Evolutionary conservation across 2,113 vertebrate genomes (phyloP).

Genomic region (Brachyistius frenatus): DNA sequence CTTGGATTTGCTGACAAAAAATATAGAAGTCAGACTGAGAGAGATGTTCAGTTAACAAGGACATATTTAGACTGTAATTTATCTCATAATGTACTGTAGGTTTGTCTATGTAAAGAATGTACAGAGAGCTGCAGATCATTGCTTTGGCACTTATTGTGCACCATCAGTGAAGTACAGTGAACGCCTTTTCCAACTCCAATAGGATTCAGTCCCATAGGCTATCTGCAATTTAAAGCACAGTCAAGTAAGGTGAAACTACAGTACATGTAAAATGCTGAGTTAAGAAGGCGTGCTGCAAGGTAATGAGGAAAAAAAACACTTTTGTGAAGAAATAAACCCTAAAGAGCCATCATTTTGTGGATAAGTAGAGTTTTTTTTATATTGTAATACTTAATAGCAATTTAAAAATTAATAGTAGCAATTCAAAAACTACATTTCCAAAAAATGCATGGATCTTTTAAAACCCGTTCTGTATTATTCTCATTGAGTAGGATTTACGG

Average conservation of each 20-base stretch:
- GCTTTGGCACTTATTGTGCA: not conserved
- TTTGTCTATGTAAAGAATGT: not conserved
- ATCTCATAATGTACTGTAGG: not conserved
- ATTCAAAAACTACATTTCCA: not conserved
- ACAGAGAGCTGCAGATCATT: not conserved
- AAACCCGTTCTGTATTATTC: not conserved
- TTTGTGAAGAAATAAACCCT: not conserved
- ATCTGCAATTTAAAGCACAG: slow-evolving; percentile 1
- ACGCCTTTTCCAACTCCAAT: not conserved
- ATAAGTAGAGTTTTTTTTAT: too few species aligned
- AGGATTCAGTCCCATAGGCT: not conserved
- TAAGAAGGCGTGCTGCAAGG: not conserved
- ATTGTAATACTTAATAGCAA: too few species aligned
- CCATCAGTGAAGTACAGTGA: not conserved
- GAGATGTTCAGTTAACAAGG: not conserved
- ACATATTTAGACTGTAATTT: not conserved
- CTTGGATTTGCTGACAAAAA: not conserved
- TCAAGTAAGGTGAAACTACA: not conserved
- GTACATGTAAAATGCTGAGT: not conserved
- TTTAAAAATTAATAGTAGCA: not conserved
- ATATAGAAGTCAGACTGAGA: not conserved
- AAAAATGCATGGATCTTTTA: too few species aligned
- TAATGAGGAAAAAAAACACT: not conserved
- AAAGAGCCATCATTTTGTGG: not conserved
- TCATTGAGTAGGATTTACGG: not conserved